Percentiles rank a stretch among this genome's conserved stretches.
phyloP scores from a whole-genome alignment of 2,113 vertebrate genomes.

The Peromyscus polionotus region DNA sequence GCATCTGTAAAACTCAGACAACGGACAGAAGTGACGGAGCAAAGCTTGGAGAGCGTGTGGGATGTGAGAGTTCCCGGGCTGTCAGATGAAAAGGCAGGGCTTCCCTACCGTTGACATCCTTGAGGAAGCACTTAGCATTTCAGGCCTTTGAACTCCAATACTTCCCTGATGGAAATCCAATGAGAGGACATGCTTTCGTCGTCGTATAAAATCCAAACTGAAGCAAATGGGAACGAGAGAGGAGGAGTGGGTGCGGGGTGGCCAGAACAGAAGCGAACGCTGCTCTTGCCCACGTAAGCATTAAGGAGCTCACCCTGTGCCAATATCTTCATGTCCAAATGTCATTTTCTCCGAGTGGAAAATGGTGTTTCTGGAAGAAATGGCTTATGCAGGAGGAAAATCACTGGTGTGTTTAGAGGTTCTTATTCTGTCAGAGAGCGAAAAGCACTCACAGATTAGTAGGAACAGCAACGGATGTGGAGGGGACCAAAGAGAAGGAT shows the following conservation, averaged over 20 bases:
- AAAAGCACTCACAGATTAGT: background rate
- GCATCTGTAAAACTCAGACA: constrained; percentile 77
- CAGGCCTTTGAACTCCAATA: constrained; percentile 14
- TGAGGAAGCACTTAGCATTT: constrained; percentile 4
- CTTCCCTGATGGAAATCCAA: constrained; percentile 3
- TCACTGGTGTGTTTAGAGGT: background rate
- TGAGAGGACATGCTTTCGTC: background rate
- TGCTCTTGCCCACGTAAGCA: background rate
- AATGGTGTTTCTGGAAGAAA: background rate
- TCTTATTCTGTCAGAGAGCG: constrained; percentile 3
- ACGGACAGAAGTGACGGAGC: constrained; percentile 74
- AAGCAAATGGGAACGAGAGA: background rate
- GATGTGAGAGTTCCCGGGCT: background rate
- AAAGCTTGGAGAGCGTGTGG: background rate
- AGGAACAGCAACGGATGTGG: background rate
- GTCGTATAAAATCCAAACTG: constrained; percentile 47
- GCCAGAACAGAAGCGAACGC: background rate
- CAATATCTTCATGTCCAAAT: constrained; percentile 41
- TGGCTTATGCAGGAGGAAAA: background rate
- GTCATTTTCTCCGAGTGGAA: background rate
- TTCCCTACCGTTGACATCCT: background rate
- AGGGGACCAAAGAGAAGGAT: background rate
- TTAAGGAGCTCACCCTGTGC: background rate
- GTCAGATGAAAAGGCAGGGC: background rate
- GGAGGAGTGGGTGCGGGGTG: background rate